A percentile compares a stretch with the other conserved stretches of the same genome.
Conservation (phyloP, 2,888 invertebrate species). For the Mythimna impura region DNA sequence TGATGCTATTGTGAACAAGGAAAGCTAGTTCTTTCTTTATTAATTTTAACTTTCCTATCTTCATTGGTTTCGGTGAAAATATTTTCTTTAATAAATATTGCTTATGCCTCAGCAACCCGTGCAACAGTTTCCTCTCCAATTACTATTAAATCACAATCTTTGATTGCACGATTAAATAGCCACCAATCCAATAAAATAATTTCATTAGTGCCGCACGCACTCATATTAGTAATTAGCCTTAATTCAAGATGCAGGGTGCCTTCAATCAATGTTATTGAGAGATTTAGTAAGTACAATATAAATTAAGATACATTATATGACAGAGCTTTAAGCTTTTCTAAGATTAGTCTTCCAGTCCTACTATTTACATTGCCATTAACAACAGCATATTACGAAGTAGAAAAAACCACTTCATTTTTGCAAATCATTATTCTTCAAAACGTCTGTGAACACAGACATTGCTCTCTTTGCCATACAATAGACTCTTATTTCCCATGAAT, state of each 20-base stretch:
- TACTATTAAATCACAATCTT: slow-evolving; percentile 5
- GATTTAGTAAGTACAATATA: slow-evolving; percentile 11
- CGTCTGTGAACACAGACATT: slow-evolving; percentile 52
- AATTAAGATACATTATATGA: slow-evolving; percentile 14
- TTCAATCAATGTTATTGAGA: slow-evolving; percentile 32
- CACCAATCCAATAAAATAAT: slow-evolving; percentile 5
- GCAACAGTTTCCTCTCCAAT: neutral
- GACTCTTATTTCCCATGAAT: slow-evolving; percentile 76
- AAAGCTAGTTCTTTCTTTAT: slow-evolving; percentile 15
- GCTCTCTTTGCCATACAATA: slow-evolving; percentile 67
- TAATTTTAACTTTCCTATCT: neutral
- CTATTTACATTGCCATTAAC: slow-evolving; percentile 44
- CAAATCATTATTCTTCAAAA: slow-evolving; percentile 66
- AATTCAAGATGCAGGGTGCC: slow-evolving; percentile 16
- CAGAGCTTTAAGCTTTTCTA: slow-evolving; percentile 7
- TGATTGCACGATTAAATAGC: slow-evolving; percentile 6
- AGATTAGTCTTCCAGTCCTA: slow-evolving; percentile 29
- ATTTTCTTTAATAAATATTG: neutral
- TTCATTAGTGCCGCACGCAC: slow-evolving; percentile 14
- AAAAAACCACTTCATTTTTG: slow-evolving; percentile 61
- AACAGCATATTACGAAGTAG: slow-evolving; percentile 40
- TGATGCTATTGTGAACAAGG: slow-evolving; percentile 3
- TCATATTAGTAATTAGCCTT: slow-evolving; percentile 35
- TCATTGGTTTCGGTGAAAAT: neutral
- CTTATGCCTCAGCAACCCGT: neutral